phyloP scores from a whole-genome alignment of 2,113 vertebrate species.

The Tachuris rubrigastra region DNA sequence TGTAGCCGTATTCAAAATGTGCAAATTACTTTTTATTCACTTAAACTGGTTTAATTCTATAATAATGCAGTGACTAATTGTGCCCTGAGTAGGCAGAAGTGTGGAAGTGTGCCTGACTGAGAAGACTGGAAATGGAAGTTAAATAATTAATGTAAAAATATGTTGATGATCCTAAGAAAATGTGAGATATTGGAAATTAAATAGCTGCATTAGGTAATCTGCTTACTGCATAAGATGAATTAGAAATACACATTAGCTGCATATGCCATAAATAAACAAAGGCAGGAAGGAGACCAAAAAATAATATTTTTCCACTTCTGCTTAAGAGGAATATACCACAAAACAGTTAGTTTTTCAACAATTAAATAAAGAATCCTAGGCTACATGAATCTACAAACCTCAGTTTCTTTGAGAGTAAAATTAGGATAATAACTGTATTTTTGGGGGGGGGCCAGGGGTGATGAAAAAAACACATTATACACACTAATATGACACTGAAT shows the following conservation, averaged over 20 bases:
- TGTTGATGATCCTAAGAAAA: constrained; percentile 25
- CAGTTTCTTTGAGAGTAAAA: background rate
- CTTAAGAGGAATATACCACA: background rate
- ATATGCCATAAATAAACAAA: background rate
- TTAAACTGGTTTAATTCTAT: constrained; percentile 11
- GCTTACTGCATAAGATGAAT: background rate
- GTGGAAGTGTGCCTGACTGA: background rate
- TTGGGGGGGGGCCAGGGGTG: rapidly evolving
- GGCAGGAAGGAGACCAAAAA: background rate
- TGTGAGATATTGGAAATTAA: background rate
- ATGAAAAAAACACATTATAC: background rate
- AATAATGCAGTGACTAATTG: constrained; percentile 27
- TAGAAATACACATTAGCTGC: background rate
- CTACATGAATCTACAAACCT: background rate
- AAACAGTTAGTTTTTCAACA: background rate
- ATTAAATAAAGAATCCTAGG: background rate
- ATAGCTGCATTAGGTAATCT: background rate
- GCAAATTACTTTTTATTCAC: background rate
- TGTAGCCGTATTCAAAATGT: background rate
- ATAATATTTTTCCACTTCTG: background rate
- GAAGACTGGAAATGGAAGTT: constrained; percentile 15
- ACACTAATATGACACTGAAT: background rate
- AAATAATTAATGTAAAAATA: constrained; percentile 46
- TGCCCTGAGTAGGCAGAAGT: constrained; percentile 22
- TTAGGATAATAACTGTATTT: background rate